Percentiles rank a stretch among this genome's conserved stretches.
phyloP scores from a whole-genome alignment of 2,888 invertebrate species.

The Brassicogethes aeneus region DNA sequence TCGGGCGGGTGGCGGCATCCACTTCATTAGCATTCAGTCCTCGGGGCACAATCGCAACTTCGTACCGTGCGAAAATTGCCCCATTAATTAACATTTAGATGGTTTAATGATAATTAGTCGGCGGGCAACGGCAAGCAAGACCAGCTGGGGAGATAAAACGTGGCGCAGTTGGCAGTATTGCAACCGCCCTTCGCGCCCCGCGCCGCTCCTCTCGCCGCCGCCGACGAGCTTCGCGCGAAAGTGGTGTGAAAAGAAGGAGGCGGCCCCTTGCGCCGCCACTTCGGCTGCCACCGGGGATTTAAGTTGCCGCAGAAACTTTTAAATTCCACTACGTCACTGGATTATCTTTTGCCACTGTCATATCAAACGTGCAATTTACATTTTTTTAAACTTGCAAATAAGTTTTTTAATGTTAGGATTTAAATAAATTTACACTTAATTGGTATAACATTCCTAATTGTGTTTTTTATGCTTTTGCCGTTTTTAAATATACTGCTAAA shows the following conservation, averaged over 20 bases:
- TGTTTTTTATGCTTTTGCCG: too few species aligned
- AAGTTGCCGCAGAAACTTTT: too few species aligned
- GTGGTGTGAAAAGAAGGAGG: constrained; percentile 40
- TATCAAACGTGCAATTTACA: too few species aligned
- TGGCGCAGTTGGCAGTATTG: constrained; percentile 22
- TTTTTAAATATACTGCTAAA: too few species aligned
- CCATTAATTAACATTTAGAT: constrained; percentile 49
- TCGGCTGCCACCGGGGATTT: too few species aligned
- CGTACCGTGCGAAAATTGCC: constrained; percentile 41
- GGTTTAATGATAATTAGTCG: constrained; percentile 46
- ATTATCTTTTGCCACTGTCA: too few species aligned
- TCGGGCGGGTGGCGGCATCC: too few species aligned
- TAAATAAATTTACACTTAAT: too few species aligned
- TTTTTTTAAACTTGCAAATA: too few species aligned
- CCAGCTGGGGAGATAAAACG: constrained; percentile 38
- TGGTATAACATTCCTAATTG: too few species aligned
- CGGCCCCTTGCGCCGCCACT: not conserved
- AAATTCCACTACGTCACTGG: too few species aligned
- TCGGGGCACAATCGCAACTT: constrained; percentile 37
- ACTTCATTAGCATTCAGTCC: constrained; percentile 43
- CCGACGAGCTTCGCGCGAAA: constrained; percentile 25
- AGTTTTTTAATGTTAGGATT: too few species aligned
- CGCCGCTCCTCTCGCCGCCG: constrained; percentile 22
- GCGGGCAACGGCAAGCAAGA: constrained; percentile 31
- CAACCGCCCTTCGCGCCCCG: constrained; percentile 21